phyloP scores from a whole-genome alignment of 2,797 vertebrate species.

The Pampus argenteus region DNA sequence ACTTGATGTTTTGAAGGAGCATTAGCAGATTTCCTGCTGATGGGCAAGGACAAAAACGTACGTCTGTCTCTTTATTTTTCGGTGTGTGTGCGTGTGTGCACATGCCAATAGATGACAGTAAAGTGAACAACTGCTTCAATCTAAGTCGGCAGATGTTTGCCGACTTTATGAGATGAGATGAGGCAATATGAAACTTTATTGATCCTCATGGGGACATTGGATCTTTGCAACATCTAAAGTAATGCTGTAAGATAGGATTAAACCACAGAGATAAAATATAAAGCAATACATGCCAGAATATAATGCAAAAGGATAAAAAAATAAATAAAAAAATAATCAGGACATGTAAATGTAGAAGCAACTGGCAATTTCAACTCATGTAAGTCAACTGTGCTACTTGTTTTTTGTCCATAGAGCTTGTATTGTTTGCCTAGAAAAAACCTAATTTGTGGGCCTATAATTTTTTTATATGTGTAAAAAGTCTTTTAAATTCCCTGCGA shows the following conservation, averaged over 20 bases:
- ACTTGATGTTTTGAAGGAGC: conserved; percentile 30
- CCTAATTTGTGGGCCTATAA: not conserved
- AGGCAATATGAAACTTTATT: conserved; percentile 41
- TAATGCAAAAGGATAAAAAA: conserved; percentile 9
- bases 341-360: not conserved
- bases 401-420: not conserved
- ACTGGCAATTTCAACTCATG: not conserved
- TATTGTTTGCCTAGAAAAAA: conserved; percentile 5
- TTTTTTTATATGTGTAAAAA: not conserved
- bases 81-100: not conserved
- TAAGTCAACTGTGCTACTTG: not conserved
- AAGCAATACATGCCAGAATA: conserved; percentile 15
- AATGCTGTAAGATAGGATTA: not conserved
- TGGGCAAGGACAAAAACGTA: conserved; percentile 27
- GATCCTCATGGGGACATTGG: conserved; percentile 35
- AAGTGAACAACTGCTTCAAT: conserved; percentile 27
- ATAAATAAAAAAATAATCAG: not conserved
- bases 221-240: conserved; percentile 25
- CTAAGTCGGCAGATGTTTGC: conserved; percentile 37
- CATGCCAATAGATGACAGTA: conserved; percentile 20
- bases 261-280: conserved; percentile 4
- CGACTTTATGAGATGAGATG: conserved; percentile 32
- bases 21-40: conserved; percentile 39
- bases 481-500: not conserved
- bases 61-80: not conserved